These are phyloP conservation scores for Anabas testudineus DNA, from an alignment of 2,797 vertebrate species.

Conservation along the genomic window DNA sequence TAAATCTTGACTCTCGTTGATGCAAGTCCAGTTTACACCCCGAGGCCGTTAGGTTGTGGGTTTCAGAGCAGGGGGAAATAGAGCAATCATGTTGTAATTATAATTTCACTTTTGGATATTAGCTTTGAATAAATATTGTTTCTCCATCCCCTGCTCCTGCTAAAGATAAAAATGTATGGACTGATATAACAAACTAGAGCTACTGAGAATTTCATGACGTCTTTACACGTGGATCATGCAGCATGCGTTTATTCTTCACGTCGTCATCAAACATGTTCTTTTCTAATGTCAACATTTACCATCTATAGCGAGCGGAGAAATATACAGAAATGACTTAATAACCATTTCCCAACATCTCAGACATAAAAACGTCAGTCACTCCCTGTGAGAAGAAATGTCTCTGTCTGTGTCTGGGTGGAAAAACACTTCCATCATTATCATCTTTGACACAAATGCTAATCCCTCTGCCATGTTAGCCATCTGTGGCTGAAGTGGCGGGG, in stretches of 20 bases:
- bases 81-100: constrained; percentile 31
- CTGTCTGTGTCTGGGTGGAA: constrained; percentile 55
- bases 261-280: background rate
- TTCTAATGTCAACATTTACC: background rate
- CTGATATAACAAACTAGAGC: background rate
- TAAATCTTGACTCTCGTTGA: background rate
- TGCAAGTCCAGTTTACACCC: background rate
- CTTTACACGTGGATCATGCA: background rate
- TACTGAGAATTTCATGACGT: background rate
- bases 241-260: background rate
- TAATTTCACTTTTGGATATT: constrained; percentile 24
- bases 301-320: constrained; percentile 1
- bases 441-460: constrained; percentile 78
- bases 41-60: constrained; percentile 17
- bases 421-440: constrained; percentile 74
- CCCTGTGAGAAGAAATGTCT: constrained; percentile 54
- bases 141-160: background rate
- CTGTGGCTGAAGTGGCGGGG: constrained; percentile 77
- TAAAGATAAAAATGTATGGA: background rate
- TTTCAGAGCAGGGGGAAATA: constrained; percentile 17
- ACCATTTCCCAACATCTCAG: constrained; percentile 1
- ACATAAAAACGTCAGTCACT: constrained; percentile 38
- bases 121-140: constrained; percentile 14
- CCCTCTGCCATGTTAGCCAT: constrained; percentile 78
- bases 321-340: background rate